phyloP scores from a whole-genome alignment of 2,113 vertebrate genomes.

The Alces alces region DNA sequence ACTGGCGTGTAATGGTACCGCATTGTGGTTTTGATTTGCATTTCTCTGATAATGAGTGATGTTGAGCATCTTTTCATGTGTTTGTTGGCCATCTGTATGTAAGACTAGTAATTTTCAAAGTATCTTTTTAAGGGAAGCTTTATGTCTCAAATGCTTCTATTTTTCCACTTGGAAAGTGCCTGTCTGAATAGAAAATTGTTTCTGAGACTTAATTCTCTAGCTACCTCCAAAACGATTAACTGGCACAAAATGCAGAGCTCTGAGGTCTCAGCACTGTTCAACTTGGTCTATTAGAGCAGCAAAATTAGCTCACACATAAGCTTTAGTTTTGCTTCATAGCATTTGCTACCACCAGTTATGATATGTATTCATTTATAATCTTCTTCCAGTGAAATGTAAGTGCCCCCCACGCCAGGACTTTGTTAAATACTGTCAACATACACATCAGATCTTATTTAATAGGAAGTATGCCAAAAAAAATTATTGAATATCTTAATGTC shows the following conservation, averaged over 20 bases:
- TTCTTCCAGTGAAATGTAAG: not conserved
- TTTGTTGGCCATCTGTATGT: no score
- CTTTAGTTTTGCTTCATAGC: not conserved
- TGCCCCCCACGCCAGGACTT: not conserved
- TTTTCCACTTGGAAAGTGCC: not conserved
- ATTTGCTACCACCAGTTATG: not conserved
- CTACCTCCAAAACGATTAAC: not conserved
- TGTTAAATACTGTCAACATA: not conserved
- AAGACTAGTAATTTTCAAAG: not conserved
- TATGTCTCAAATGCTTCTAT: not conserved
- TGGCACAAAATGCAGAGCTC: not conserved
- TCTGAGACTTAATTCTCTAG: not conserved
- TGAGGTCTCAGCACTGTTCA: not conserved
- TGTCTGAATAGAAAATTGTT: not conserved
- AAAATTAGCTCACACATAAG: not conserved
- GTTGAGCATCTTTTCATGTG: no score
- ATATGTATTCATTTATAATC: not conserved
- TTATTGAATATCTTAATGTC: not conserved
- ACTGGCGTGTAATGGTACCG: no score
- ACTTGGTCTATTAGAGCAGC: not conserved
- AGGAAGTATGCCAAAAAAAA: not conserved
- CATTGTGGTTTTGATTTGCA: no score
- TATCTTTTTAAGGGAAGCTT: not conserved
- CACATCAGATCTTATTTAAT: not conserved
- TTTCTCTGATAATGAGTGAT: no score